phyloP scores from a whole-genome alignment of 2,888 invertebrate genomes.

The Nephrotoma guestfalica region DNA sequence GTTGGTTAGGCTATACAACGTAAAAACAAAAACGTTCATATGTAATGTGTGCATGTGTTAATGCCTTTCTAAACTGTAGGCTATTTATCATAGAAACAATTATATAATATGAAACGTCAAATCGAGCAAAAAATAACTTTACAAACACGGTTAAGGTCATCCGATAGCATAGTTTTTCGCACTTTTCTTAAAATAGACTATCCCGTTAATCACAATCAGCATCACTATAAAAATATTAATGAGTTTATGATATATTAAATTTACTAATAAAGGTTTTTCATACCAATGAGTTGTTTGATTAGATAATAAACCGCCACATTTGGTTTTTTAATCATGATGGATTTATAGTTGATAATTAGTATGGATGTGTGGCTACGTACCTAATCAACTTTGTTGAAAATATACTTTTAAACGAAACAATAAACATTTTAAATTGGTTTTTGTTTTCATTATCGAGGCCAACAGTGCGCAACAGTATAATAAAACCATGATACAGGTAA shows the following conservation, averaged over 20 bases:
- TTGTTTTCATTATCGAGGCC: not conserved
- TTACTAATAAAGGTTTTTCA: not conserved
- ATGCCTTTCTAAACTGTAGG: too few species aligned
- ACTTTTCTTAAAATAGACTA: not conserved
- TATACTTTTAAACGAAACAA: not conserved
- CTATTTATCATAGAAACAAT: too few species aligned
- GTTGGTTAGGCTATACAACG: too few species aligned
- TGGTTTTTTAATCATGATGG: not conserved
- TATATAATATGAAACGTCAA: too few species aligned
- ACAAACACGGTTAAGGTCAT: not conserved
- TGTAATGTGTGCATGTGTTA: too few species aligned
- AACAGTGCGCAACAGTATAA: not conserved
- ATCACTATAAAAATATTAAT: not conserved
- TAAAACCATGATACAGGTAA: not conserved
- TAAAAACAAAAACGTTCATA: too few species aligned
- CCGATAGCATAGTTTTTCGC: not conserved
- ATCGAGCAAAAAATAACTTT: too few species aligned
- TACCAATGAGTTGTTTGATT: not conserved
- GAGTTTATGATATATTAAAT: not conserved
- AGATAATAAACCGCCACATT: not conserved
- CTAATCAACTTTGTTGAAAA: not conserved
- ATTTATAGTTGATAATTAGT: not conserved
- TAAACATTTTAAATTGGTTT: not conserved
- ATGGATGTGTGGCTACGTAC: too few species aligned
- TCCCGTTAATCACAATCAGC: not conserved